These are phyloP conservation scores for Patagioenas fasciata DNA, from an alignment of 2,113 vertebrate species.

Conservation along the genomic window DNA sequence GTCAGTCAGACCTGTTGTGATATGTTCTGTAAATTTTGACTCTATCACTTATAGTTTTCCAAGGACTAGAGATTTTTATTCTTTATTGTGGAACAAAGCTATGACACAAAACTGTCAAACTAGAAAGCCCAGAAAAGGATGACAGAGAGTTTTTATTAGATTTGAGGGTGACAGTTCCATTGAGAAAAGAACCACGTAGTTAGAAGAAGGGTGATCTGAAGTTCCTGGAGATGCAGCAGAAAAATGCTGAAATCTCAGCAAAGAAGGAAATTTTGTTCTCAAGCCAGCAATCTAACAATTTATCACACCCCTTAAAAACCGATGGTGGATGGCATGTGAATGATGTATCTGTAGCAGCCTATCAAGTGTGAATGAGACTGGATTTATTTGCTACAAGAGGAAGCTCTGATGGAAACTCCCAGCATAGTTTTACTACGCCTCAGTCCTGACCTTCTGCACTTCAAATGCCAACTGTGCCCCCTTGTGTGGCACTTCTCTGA, in stretches of 20 bases:
- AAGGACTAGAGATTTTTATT: conserved; percentile 53
- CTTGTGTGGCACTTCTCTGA: neutral
- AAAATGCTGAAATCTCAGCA: conserved; percentile 4
- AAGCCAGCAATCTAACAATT: neutral
- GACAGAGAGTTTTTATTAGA: conserved; percentile 34
- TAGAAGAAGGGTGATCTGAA: neutral
- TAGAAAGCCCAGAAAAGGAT: conserved; percentile 26
- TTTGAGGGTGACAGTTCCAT: neutral
- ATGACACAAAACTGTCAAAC: neutral
- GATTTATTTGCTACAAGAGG: neutral
- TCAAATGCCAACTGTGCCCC: neutral
- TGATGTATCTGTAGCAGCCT: neutral
- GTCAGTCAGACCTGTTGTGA: conserved; percentile 37
- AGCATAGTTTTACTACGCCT: neutral
- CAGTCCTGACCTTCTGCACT: neutral
- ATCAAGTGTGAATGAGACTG: neutral
- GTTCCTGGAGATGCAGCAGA: neutral
- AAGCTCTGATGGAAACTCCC: neutral
- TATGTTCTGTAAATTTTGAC: conserved; percentile 31
- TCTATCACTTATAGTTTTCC: conserved; percentile 30
- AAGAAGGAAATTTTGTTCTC: neutral
- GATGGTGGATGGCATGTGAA: neutral
- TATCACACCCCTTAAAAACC: neutral
- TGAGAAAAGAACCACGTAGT: neutral
- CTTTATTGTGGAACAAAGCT: conserved; percentile 49